Evolutionary conservation across 1,140 invertebrate species (phyloP).

Genomic region (Papilio aristodemus): DNA sequence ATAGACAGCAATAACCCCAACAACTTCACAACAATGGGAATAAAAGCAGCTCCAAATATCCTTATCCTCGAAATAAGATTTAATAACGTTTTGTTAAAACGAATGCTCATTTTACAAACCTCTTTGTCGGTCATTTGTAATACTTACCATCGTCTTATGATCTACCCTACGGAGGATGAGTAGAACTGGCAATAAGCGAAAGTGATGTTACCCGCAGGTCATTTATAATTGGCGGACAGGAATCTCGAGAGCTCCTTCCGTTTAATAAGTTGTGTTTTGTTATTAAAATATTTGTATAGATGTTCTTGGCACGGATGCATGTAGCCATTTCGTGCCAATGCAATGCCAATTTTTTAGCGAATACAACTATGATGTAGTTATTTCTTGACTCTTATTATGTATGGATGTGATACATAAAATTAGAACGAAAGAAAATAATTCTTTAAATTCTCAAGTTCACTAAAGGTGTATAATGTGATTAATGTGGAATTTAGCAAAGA

Average conservation of each 20-base stretch:
- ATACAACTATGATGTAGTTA: too few species aligned
- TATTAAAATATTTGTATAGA: conserved; percentile 49
- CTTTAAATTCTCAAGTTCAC: too few species aligned
- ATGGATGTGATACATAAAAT: too few species aligned
- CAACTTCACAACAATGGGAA: conserved; percentile 33
- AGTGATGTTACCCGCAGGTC: conserved; percentile 38
- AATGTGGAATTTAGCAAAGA: too few species aligned
- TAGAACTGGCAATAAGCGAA: background rate
- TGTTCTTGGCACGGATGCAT: too few species aligned
- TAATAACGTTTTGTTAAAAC: conserved; percentile 73
- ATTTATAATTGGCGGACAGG: conserved; percentile 41
- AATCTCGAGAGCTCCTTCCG: conserved; percentile 50
- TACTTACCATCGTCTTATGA: conserved; percentile 47
- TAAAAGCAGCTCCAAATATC: conserved; percentile 53
- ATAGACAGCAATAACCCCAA: conserved; percentile 49
- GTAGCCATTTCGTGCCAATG: too few species aligned
- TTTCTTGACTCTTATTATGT: too few species aligned
- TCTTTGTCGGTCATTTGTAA: conserved; percentile 56
- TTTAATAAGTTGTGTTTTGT: conserved; percentile 59
- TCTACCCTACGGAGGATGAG: conserved; percentile 34
- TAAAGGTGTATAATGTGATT: too few species aligned
- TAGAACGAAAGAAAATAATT: too few species aligned
- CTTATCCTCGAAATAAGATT: conserved; percentile 64
- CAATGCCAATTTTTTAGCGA: too few species aligned
- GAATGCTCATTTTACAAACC: conserved; percentile 66